Percentiles rank a stretch among this genome's conserved stretches.
Conservation (phyloP, 2,113 vertebrate species). For the Sturnus vulgaris region DNA sequence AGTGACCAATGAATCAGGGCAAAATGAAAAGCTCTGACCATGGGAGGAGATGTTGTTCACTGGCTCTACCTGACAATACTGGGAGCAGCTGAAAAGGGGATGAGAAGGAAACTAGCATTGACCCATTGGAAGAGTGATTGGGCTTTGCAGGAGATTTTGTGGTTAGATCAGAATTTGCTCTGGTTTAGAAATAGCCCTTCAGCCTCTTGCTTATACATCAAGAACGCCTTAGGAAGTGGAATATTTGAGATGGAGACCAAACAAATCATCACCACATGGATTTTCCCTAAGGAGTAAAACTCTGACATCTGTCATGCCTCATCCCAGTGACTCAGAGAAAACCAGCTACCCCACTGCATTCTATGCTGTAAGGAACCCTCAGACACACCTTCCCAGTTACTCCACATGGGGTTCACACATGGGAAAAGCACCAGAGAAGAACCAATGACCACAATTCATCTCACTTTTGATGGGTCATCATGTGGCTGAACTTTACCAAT, state of each 20-base stretch:
- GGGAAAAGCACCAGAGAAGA: not conserved
- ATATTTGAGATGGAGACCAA: not conserved
- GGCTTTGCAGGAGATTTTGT: not conserved
- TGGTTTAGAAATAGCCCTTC: not conserved
- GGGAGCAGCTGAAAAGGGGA: not conserved
- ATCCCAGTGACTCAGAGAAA: not conserved
- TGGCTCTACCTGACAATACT: not conserved
- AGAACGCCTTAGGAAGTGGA: not conserved
- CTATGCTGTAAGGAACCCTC: fast-evolving
- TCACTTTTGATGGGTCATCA: not conserved
- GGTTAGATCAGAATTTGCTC: not conserved
- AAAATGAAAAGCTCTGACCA: not conserved
- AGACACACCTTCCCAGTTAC: not conserved
- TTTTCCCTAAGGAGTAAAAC: not conserved
- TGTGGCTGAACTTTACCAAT: not conserved
- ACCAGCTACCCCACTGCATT: not conserved
- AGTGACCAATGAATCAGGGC: not conserved
- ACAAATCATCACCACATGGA: no score
- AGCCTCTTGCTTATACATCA: not conserved
- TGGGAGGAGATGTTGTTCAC: not conserved
- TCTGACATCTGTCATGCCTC: not conserved
- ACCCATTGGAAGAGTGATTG: not conserved
- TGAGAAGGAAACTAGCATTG: not conserved
- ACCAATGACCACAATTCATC: not conserved
- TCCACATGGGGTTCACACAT: not conserved